Conservation (phyloP, 2,113 vertebrate species). For the Seriola aureovittata region DNA sequence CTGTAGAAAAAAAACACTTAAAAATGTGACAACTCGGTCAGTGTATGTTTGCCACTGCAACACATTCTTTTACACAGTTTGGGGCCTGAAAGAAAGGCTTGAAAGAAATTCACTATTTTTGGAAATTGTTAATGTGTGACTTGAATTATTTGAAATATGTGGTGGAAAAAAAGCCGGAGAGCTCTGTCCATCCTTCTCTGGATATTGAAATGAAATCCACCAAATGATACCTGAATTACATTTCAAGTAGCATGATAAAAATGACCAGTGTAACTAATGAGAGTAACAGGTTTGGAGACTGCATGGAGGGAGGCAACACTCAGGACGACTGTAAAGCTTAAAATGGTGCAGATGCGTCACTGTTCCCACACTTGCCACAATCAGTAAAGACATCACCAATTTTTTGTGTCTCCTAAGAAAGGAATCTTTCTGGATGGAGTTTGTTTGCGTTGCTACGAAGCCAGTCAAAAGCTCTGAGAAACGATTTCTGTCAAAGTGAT, state of each 20-base stretch:
- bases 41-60: slow-evolving; percentile 16
- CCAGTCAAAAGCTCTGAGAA: slow-evolving; percentile 11
- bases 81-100: background rate
- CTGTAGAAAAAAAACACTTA: background rate
- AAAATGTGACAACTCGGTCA: slow-evolving; percentile 22
- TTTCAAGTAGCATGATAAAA: slow-evolving; percentile 51
- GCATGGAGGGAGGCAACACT: slow-evolving; percentile 39
- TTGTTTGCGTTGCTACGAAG: background rate
- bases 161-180: background rate
- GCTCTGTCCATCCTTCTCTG: background rate
- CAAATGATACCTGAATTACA: slow-evolving; percentile 36
- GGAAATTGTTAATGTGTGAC: background rate
- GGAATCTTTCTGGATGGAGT: slow-evolving; percentile 14
- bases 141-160: background rate
- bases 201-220: background rate
- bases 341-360: slow-evolving; percentile 43
- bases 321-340: slow-evolving; percentile 36
- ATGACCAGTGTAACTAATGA: slow-evolving; percentile 57
- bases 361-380: slow-evolving; percentile 28
- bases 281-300: slow-evolving; percentile 15
- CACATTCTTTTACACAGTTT: slow-evolving; percentile 19
- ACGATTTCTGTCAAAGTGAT: background rate
- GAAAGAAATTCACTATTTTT: slow-evolving; percentile 18
- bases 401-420: slow-evolving; percentile 10
- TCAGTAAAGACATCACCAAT: slow-evolving; percentile 14